phyloP scores from a whole-genome alignment of 2,888 invertebrate species.

The Stratiomys singularior region DNA sequence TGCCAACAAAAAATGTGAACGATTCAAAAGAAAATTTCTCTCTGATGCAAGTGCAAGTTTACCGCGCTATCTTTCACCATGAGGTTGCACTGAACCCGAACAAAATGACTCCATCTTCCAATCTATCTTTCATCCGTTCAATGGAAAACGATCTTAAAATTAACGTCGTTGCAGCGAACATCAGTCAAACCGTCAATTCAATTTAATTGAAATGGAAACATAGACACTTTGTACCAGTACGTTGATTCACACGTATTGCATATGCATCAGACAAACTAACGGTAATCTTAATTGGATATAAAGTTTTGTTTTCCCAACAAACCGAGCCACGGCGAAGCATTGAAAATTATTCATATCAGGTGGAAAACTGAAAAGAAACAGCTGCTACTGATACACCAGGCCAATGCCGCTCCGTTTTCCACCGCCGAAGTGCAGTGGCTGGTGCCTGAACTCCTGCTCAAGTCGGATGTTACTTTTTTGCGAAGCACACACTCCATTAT shows the following conservation, averaged over 20 bases:
- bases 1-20: too few relatives aligned
- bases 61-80: neutral
- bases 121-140: neutral
- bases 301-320: slow-evolving; percentile 32
- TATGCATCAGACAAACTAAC: slow-evolving; percentile 16
- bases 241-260: neutral
- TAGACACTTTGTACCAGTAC: slow-evolving; percentile 10
- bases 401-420: slow-evolving; percentile 1
- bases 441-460: neutral
- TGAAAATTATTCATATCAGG: slow-evolving; percentile 32
- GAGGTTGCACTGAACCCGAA: neutral
- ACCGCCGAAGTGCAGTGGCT: neutral
- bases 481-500: slow-evolving; percentile 29
- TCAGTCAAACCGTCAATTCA: slow-evolving; percentile 31
- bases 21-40: neutral
- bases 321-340: neutral
- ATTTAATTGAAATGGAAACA: slow-evolving; percentile 17
- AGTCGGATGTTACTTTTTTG: neutral
- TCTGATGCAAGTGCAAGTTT: neutral
- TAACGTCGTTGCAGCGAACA: neutral
- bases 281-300: slow-evolving; percentile 41
- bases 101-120: neutral
- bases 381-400: neutral
- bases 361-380: slow-evolving; percentile 27
- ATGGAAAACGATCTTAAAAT: slow-evolving; percentile 1